Conservation (phyloP, 1,140 invertebrate genomes). For the Cydia fagiglandana region DNA sequence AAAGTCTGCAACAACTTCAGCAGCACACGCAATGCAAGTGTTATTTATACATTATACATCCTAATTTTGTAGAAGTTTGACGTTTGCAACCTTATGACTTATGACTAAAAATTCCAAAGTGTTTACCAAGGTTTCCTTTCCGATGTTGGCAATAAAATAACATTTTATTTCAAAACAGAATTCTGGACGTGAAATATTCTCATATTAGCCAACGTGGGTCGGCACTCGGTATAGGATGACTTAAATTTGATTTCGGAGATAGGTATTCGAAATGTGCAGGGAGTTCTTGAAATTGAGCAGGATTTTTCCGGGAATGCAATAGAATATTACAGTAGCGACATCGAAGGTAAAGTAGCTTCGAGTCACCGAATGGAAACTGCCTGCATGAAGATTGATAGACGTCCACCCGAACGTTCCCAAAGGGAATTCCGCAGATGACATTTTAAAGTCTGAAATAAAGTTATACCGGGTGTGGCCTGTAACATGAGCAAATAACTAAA, state of each 20-base stretch:
- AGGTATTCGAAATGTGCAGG: constrained; percentile 2
- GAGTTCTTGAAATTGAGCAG: constrained; percentile 20
- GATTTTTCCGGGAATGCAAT: constrained; percentile 23
- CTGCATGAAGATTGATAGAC: constrained; percentile 16
- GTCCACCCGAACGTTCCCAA: not conserved
- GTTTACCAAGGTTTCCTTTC: too few species aligned
- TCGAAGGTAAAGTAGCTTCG: constrained; percentile 19
- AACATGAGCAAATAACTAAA: too few species aligned
- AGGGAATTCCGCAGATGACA: not conserved
- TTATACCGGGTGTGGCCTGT: too few species aligned
- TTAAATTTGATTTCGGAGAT: not conserved
- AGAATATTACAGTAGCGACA: constrained; percentile 21
- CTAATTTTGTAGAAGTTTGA: too few species aligned
- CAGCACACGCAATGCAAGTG: too few species aligned
- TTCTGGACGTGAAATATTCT: not conserved
- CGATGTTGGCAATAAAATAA: too few species aligned
- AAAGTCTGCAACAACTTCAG: too few species aligned
- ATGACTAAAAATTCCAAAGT: too few species aligned
- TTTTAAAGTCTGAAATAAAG: not conserved
- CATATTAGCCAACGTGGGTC: not conserved
- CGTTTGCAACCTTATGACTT: too few species aligned
- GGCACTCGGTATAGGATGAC: not conserved
- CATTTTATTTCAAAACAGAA: too few species aligned
- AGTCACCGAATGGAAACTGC: constrained; percentile 5
- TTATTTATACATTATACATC: too few species aligned